Evolutionary conservation across 2,797 vertebrate species (phyloP).

Genomic region (Acipenser ruthenus): DNA sequence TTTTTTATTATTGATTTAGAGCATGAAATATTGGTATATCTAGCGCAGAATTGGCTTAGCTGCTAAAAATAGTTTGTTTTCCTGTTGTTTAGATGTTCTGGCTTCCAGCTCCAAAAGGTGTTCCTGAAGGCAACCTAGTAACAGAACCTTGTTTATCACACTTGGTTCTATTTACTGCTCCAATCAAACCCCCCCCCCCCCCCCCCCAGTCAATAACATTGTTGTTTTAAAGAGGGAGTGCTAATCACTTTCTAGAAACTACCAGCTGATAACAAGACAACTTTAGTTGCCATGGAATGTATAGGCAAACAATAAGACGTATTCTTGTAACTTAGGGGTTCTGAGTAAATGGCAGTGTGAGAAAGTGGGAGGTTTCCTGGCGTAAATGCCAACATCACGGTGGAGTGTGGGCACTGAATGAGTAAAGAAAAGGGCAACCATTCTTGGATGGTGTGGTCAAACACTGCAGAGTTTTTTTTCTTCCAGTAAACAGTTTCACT

Average conservation of each 20-base stretch:
- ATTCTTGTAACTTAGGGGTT: background rate
- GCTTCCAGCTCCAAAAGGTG: background rate
- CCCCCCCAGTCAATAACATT: background rate
- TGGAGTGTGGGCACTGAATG: background rate
- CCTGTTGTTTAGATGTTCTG: background rate
- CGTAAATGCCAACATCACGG: background rate
- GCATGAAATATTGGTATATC: too few relatives aligned
- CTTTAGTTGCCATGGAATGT: background rate
- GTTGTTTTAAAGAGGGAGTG: background rate
- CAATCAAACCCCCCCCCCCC: background rate
- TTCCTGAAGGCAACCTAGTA: background rate
- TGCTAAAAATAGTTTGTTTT: background rate
- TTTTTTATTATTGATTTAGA: too few relatives aligned
- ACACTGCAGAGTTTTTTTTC: background rate
- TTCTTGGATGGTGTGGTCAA: background rate
- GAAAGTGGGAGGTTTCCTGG: background rate
- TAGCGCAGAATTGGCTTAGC: background rate
- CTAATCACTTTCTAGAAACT: constrained; percentile 17
- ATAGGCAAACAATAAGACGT: background rate
- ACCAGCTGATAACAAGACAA: background rate
- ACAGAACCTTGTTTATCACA: background rate
- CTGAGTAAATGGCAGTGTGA: background rate
- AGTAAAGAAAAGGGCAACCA: background rate
- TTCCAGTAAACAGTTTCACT: background rate
- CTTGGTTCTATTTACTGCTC: background rate